Evolutionary conservation across 2,797 vertebrate species (phyloP), one percentile per base, ranked within the genome.

Genomic region (Micrastur ruficollis): DNA sequence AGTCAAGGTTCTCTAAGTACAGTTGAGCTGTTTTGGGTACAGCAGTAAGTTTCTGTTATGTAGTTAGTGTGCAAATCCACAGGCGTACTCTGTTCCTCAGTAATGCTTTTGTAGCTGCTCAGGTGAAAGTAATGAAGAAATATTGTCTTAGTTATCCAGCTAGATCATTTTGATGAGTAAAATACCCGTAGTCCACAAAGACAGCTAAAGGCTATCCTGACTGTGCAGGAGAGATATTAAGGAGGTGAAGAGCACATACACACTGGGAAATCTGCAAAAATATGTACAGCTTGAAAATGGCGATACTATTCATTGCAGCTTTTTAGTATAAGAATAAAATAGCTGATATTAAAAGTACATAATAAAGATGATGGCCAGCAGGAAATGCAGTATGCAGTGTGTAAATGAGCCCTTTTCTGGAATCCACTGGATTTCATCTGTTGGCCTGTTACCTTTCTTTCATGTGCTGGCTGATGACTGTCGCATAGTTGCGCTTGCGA

Each of bases 41-140:
- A 66, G 34, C 40, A 29, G 1, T 36, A 32, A 32, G 20, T 44
- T 86, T 67, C 27, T 80, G 10, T 73, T 36, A 19, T 0, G 0
- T 32, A 40, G 23, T n/a, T 79, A 36, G 10, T 8, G 5, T 72
- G 34, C 63, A 52, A 19, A 20, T 76, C 14, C 50, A 0, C 32
- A 26, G 19, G 74, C 29, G 36, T 34, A 36, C 53, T 78, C 26
- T 18, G 19, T 40, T 76, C 12, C 18, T 59, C 22, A 59, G 3
- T 70, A 50, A 32, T 38, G 12, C 38, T 73, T 1, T 46, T 58
- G 26, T 21, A 53, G 52, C 44, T 90, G 65, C 38, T 79, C 29
- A 46, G 50, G 32, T 80, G 68, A 81, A 65, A 58, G 34, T 22
- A 58, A 44, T 20, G 55, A 31, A 89, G 66, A 72, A 68, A n/a